Base-by-base conservation (phyloP, 92 coral and sea anemone genomes). In the Desmophyllum pertusum region DNA sequence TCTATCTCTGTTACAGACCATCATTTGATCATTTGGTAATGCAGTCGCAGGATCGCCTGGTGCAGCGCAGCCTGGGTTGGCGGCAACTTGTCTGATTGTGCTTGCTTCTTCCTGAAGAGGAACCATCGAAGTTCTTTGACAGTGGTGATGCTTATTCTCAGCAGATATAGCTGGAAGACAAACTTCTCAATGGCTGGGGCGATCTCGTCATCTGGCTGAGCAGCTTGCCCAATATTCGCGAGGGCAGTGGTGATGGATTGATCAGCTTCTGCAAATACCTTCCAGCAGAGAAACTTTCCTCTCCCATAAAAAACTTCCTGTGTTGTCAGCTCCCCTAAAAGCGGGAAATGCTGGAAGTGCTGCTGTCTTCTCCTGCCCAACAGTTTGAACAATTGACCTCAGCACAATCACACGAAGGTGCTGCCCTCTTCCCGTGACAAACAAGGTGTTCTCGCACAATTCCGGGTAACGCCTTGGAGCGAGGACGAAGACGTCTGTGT, bases 271-370 rank as follows among this genome's bases (percentile, higher is more conserved):
- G 86, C 57, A 81, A 85, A 85, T 55, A 78, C 89, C 30, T 80
- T 84, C 83, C 86, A 87, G 46, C 81, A 87, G 68, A 63, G 38
- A 8, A 42, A 39, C 62, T 87, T 81, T 65, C 53, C 90, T 13
- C 81, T 67, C 33, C 48, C 27, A n/a, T 72, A 53, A 36, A 77
- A 90, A 87, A 39, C 88, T 33, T 48, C 94, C 94, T 53, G 89
- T 88, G 62, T 63, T 73, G 41, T 71, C 81, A 17, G 90, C 90
- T 48, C 92, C 94, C 73, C 81, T 88, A 39, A 85, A 31, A 15
- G 89, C 81, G 41, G 88, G 94, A 62, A 91, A 88, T 10, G 87
- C 87, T 0, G 91, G 94, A 36, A 84, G 88, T 35, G 94, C 89
- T 10, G 89, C 93, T 55, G 76, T 68, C 64, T 76, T 87, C 25